Evolutionary conservation across 2,113 vertebrate species (phyloP).

Genomic region (Puma concolor): DNA sequence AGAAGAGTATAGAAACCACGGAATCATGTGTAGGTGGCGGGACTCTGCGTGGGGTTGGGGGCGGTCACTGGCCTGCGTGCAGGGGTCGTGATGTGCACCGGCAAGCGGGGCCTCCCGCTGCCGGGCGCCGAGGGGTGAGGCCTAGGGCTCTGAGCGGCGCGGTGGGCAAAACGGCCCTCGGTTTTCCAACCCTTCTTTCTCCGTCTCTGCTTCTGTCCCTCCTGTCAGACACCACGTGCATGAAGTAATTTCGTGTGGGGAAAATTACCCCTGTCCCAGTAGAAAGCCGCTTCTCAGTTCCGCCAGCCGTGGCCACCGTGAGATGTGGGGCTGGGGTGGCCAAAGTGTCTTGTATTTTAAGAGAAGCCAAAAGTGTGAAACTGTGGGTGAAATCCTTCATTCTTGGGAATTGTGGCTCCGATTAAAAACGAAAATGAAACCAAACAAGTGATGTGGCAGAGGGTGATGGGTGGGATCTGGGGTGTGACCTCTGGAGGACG

Average conservation of each 20-base stretch:
- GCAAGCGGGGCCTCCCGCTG: rapidly evolving
- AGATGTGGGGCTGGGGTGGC: not conserved
- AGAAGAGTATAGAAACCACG: not conserved
- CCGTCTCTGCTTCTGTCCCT: not conserved
- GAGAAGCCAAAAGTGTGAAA: not conserved
- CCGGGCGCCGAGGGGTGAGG: not conserved
- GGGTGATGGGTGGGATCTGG: not conserved
- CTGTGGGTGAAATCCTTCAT: no score
- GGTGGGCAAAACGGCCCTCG: no score
- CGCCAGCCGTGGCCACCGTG: not conserved
- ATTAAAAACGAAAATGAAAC: not conserved
- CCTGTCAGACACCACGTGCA: not conserved
- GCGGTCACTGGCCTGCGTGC: rapidly evolving
- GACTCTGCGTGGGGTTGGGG: rapidly evolving
- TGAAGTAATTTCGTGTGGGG: not conserved
- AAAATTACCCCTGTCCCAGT: rapidly evolving
- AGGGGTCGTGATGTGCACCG: rapidly evolving
- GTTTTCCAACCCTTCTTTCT: not conserved
- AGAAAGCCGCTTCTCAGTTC: not conserved
- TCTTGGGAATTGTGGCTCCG: not conserved
- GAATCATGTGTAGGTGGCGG: not conserved
- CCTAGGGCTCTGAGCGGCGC: not conserved
- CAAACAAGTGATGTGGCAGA: not conserved
- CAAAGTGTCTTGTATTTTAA: not conserved
- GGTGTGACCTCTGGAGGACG: not conserved